These are phyloP conservation scores for Drosophila eugracilis DNA, from an alignment of 1,140 invertebrate species.

Conservation along the genomic window DNA sequence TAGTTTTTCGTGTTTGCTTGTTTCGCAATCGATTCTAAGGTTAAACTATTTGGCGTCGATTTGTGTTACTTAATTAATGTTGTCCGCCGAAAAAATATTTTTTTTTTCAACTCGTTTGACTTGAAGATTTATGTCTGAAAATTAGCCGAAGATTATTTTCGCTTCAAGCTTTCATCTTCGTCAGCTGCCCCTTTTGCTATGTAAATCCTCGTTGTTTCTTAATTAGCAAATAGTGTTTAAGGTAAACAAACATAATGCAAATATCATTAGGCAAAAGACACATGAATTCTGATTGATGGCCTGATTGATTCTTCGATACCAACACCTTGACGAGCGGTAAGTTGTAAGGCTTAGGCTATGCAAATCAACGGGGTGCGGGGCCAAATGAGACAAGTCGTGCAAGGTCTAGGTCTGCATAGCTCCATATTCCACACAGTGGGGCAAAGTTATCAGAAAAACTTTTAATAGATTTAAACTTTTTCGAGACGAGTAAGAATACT, in stretches of 20 bases:
- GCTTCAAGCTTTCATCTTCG: slow-evolving; percentile 35
- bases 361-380: slow-evolving; percentile 53
- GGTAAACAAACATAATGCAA: slow-evolving; percentile 36
- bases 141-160: slow-evolving; percentile 42
- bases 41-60: slow-evolving; percentile 63
- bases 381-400: slow-evolving; percentile 49
- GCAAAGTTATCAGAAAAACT: background rate
- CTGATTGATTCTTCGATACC: slow-evolving; percentile 57
- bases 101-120: slow-evolving; percentile 52
- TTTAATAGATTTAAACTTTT: background rate
- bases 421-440: slow-evolving; percentile 49
- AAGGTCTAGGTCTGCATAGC: slow-evolving; percentile 67
- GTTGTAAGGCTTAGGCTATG: slow-evolving; percentile 43
- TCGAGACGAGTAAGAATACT: no score
- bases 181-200: slow-evolving; percentile 19
- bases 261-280: slow-evolving; percentile 45
- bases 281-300: slow-evolving; percentile 61
- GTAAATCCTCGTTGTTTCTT: slow-evolving; percentile 43
- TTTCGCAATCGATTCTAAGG: slow-evolving; percentile 67
- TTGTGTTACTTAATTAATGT: slow-evolving; percentile 69
- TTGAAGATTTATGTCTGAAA: slow-evolving; percentile 58
- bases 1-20: slow-evolving; percentile 71
- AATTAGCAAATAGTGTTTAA: slow-evolving; percentile 49
- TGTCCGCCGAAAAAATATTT: slow-evolving; percentile 43
- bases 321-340: slow-evolving; percentile 59